Percentiles rank a stretch among this genome's conserved stretches.
Conservation (phyloP, 1,140 invertebrate species). For the Oryctes rhinoceros region DNA sequence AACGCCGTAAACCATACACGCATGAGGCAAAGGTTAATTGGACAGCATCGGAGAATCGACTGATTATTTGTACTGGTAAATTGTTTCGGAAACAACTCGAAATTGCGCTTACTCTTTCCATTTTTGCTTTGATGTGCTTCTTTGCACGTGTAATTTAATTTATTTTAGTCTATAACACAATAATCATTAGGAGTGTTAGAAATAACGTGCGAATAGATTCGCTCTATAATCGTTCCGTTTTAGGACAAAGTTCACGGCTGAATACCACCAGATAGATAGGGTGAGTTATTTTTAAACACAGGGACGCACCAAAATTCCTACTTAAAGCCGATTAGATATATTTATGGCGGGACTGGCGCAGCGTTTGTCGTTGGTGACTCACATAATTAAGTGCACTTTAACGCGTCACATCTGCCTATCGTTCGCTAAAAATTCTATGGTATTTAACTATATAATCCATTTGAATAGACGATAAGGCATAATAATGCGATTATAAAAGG, state of each 20-base stretch:
- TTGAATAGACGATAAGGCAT: neutral
- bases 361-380: slow-evolving; percentile 19
- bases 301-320: slow-evolving; percentile 23
- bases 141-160: too few relatives aligned
- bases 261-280: slow-evolving; percentile 4
- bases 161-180: too few relatives aligned
- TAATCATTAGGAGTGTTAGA: neutral
- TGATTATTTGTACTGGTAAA: too few relatives aligned
- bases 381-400: slow-evolving; percentile 31
- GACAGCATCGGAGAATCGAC: too few relatives aligned
- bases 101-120: too few relatives aligned
- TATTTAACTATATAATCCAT: neutral
- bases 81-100: too few relatives aligned
- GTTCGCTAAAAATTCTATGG: neutral
- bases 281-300: slow-evolving; percentile 26
- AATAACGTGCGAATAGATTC: neutral
- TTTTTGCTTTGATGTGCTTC: too few relatives aligned
- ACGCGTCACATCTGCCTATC: neutral
- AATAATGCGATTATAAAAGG: too few relatives aligned
- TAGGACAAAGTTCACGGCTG: slow-evolving; percentile 21
- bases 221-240: neutral
- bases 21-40: too few relatives aligned
- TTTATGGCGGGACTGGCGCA: slow-evolving; percentile 8
- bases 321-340: slow-evolving; percentile 23
- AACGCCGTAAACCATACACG: too few relatives aligned